Base-by-base conservation (phyloP, 1,140 invertebrate genomes). In the Drosophila tsacasi region DNA sequence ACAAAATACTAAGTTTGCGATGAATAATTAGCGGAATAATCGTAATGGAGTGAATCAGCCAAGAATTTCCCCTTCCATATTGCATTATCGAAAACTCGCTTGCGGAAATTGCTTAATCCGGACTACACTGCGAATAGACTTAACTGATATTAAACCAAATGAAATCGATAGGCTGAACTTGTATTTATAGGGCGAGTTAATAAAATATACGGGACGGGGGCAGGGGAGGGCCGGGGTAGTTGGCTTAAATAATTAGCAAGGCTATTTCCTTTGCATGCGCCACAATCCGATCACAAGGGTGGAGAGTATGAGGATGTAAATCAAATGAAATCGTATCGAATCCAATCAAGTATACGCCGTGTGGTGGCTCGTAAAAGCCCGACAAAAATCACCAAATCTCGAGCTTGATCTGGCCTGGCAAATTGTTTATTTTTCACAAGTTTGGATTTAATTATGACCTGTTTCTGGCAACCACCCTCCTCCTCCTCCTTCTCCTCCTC, bases 241-340 rank as follows among this genome's bases (percentile, higher is more conserved):
- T 49, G 57, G 54, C 50, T 39, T 35, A 65, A 52, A 13, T 37
- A 84, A 90, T 89, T 89, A 90, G 58, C 81, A 50, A 2, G 47
- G 74, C 62, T 63, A 83, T 87, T 80, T 61, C 42, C 42, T 46
- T 32, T 21, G 40, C 66, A 54, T 73, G 54, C 49, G 61, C 65
- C 27, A 21, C 35, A 64, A 44, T 37, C 25, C 42, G 65, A 73
- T 73, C 71, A 73, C 71, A 73, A 73, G 71, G 67, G 67, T 73
- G 57, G 54, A 52, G 61, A 49, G 61, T 76, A 89, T 89, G 81
- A 83, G 81, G 68, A 89, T 86, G 83, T 84, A 78, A 89, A 90
- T 84, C 75, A 79, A 90, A 90, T 69, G 75, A 91, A 91, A 90
- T 89, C 85, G 84, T 89, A 89, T 72, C 83, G 73, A 87, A 87